Base-by-base conservation (phyloP, 2,888 invertebrate species). In the Agriopis marginaria region DNA sequence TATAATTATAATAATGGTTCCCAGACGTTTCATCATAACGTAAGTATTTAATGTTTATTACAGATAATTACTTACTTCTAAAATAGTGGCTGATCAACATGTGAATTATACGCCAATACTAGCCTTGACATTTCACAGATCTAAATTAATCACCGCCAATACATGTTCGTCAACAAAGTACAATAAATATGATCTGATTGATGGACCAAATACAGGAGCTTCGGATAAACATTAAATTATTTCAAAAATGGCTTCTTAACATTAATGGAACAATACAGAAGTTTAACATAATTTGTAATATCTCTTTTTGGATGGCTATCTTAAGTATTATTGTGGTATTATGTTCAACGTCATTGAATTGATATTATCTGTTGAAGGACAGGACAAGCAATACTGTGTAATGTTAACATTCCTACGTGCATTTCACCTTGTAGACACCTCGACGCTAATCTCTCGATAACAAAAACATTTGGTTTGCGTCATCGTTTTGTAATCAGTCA, bases 81-180 rank as follows among this genome's bases (percentile, higher is more conserved):
- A 40, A 55, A 59, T 50, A 61, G 68, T 63, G 59, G 68, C 49
- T 55, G 58, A 67, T 58, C 66, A 64, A 68, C 56, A 73, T 59
- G 67, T 73, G 44, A 68, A 74, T 75, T 64, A 71, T 73, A 68
- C 64, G 73, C 73, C 71, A 78, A 76, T 77, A 58, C 68, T 71
- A 75, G 68, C 80, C 77, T 76, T 79, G 79, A 77, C 76, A 80
- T 78, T 77, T 75, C 14, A 70, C 59, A 74, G 66, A 67, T 76
- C 66, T 63, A 76, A 75, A 76, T 76, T 73, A 76, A 69, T 60
- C 71, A 72, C 70, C 76, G 77, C 76, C 75, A 75, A 77, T 75
- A 72, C 71, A 65, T 71, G 60, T 62, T 63, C 67, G 65, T 69
- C 70, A 59, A 67, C 73, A 59, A 67, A 73, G 76, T 67, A 72